These are phyloP conservation scores for Liasis olivaceus DNA, from an alignment of 2,797 vertebrate species.

Conservation along the genomic window DNA sequence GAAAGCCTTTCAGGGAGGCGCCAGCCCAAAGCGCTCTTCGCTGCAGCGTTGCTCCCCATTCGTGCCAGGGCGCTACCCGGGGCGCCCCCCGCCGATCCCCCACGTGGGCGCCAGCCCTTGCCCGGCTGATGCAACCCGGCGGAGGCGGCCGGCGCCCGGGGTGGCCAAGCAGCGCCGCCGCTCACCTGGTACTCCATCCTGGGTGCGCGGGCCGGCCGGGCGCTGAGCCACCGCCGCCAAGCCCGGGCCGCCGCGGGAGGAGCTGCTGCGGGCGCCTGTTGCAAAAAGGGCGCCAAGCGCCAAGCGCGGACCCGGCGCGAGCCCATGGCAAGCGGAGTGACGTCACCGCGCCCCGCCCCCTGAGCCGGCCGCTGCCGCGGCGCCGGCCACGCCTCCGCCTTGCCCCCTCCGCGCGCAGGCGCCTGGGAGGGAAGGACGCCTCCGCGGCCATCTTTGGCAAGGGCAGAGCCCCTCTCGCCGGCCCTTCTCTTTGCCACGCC, in stretches of 20 bases:
- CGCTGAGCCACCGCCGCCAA: slow-evolving; percentile 35
- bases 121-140: slow-evolving; percentile 29
- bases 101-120: not conserved
- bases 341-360: not conserved
- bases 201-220: slow-evolving; percentile 35
- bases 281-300: not conserved
- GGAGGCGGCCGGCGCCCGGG: not conserved
- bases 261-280: slow-evolving; percentile 50
- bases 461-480: not conserved
- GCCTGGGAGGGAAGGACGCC: not conserved
- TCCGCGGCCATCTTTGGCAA: not conserved
- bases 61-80: not conserved
- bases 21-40: not conserved
- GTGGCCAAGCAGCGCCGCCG: accelerated
- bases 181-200: slow-evolving; percentile 55
- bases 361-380: accelerated
- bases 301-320: slow-evolving; percentile 42
- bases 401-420: not conserved
- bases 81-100: not conserved
- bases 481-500: not conserved
- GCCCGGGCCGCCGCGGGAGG: slow-evolving; percentile 55
- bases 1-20: too few relatives aligned
- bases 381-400: not conserved
- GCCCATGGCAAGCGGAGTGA: not conserved
- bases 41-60: not conserved